phyloP scores from a whole-genome alignment of 2,113 vertebrate genomes.

The Gorsachius goisagi region DNA sequence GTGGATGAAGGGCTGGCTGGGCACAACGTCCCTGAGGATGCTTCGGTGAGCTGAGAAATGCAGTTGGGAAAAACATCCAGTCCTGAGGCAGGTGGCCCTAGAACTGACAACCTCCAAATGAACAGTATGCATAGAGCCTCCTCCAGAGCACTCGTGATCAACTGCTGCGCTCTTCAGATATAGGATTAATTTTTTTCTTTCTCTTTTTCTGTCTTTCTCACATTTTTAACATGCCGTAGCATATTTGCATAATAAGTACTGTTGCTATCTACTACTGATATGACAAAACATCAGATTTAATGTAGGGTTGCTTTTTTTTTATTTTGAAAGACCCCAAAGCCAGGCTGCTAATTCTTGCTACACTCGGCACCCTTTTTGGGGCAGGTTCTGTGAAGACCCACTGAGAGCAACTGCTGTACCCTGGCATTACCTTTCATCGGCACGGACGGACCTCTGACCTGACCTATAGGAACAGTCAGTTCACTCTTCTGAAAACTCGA shows the following conservation, averaged over 20 bases:
- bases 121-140: neutral
- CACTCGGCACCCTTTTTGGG: neutral
- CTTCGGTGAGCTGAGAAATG: neutral
- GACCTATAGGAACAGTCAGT: neutral
- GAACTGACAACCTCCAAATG: neutral
- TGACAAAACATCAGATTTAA: neutral
- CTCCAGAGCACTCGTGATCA: neutral
- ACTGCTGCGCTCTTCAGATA: neutral
- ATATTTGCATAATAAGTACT: neutral
- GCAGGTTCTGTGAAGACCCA: neutral
- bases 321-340: neutral
- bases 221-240: neutral
- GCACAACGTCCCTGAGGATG: neutral
- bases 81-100: neutral
- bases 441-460: neutral
- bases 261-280: neutral
- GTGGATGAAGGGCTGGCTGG: neutral
- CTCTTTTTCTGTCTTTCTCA: neutral
- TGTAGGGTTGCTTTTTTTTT: neutral
- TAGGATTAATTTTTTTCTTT: no score
- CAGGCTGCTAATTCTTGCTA: neutral
- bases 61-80: neutral
- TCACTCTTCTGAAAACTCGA: neutral
- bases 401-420: neutral
- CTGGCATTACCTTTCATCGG: no score